These are phyloP conservation scores for Phyllopteryx taeniolatus DNA, from an alignment of 2,113 vertebrate species.

Conservation along the genomic window DNA sequence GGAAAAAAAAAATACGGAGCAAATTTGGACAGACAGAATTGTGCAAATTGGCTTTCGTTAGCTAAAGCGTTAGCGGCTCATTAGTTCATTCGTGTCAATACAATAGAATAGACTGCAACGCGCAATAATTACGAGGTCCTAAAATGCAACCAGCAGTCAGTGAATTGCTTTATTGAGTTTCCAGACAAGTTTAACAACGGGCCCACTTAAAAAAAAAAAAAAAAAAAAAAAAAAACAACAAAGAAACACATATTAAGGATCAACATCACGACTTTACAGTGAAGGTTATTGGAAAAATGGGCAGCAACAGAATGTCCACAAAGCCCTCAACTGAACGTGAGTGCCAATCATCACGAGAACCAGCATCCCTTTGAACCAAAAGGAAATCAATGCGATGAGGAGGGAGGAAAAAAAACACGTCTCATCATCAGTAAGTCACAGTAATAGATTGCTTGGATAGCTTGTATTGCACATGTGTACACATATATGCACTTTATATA, in stretches of 20 bases:
- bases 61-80: not conserved
- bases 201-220: constrained; percentile 66
- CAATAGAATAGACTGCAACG: not conserved
- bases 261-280: constrained; percentile 60
- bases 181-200: constrained; percentile 69
- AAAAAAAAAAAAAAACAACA: constrained; percentile 19
- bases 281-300: constrained; percentile 48
- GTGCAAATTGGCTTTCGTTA: too few relatives aligned
- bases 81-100: not conserved
- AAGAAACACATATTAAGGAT: constrained; percentile 51
- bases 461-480: constrained; percentile 78
- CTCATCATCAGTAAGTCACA: constrained; percentile 74
- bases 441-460: constrained; percentile 77
- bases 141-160: constrained; percentile 23
- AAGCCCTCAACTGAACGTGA: constrained; percentile 44
- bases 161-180: constrained; percentile 74
- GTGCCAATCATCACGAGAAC: constrained; percentile 41
- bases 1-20: not conserved
- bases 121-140: too few relatives aligned
- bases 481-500: constrained; percentile 75
- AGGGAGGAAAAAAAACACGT: constrained; percentile 46
- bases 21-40: not conserved
- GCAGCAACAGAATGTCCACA: constrained; percentile 53
- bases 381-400: constrained; percentile 35
- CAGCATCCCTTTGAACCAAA: constrained; percentile 60